Evolutionary conservation across 92 coral and sea anemone species (phyloP), one percentile per base, ranked within the genome.

Genomic region (Anthopleura xanthogrammica): DNA sequence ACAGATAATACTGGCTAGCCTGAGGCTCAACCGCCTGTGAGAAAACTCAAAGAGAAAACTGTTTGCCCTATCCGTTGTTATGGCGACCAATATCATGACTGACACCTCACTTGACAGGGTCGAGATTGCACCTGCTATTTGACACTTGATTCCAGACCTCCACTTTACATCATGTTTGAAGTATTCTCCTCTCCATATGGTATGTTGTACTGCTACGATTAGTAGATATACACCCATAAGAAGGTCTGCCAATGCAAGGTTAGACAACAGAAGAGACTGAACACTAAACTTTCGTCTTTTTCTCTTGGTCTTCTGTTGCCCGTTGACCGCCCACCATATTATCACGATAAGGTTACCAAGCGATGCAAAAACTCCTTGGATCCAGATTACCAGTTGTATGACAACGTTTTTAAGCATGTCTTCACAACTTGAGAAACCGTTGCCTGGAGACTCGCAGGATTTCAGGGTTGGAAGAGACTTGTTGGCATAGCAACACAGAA

Each of bases 41-140:
- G 83, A 77, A 60, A 91, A 86, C 16, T 92, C 84, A 52, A 91
- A 91, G 23, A 88, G 87, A 43, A 92, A 82, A 82, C 91, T 80
- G 77, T 84, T 85, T 7, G 90, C 72, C 29, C 95, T 85, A 56
- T 92, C 95, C 2, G 85, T 29, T 10, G 95, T 89, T 36, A 90
- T 87, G 41, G 83, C 83, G 14, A 82, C 60, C 52, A 92, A 83
- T 71, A 90, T 82, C 24, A 87, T 64, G 20, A 92, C 95, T 19
- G 95, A 92, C 20, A 90, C 89, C 60, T 90, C 95, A 52, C 91
- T 87, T 1, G 95, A 92, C 12, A 90, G 85, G 75, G 85, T 87
- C 19, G 95, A 90, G 41, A 90, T 41, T 8, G 90, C 89, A 77
- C 95, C 95, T 24, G 93, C 93, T 39, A 87, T 41, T n/a, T 75